These are phyloP conservation scores for Planiliza haematocheilus DNA, from an alignment of 2,113 vertebrate genomes.

Conservation along the genomic window DNA sequence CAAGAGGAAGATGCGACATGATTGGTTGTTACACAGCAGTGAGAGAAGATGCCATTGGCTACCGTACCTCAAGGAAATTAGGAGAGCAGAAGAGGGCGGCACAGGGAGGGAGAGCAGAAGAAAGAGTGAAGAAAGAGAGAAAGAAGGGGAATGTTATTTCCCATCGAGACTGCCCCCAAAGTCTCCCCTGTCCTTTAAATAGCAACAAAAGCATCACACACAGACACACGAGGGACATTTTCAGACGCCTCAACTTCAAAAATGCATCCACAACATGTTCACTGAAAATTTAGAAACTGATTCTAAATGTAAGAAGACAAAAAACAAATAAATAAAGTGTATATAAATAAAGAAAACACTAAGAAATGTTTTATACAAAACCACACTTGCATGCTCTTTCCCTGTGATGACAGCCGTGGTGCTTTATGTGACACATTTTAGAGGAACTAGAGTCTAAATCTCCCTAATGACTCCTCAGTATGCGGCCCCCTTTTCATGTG, in stretches of 20 bases:
- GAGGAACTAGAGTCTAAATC: slow-evolving; percentile 18
- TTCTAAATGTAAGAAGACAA: not conserved
- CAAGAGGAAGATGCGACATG: slow-evolving; percentile 49
- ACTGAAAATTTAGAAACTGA: not conserved
- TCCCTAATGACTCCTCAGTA: slow-evolving; percentile 43
- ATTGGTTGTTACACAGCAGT: slow-evolving; percentile 59
- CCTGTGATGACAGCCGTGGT: slow-evolving; percentile 13
- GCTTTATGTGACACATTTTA: slow-evolving; percentile 11
- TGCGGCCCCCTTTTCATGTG: slow-evolving; percentile 12
- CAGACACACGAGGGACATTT: slow-evolving; percentile 11
- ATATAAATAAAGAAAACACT: too few species aligned
- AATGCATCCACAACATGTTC: not conserved
- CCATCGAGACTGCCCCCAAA: slow-evolving; percentile 24
- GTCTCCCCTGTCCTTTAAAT: slow-evolving; percentile 32
- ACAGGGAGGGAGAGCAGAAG: slow-evolving; percentile 60
- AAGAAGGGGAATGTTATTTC: slow-evolving; percentile 66
- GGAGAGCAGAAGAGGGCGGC: slow-evolving; percentile 76
- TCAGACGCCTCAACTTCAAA: slow-evolving; percentile 35
- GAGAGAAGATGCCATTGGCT: slow-evolving; percentile 69
- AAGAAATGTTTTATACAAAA: too few species aligned
- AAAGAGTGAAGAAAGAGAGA: slow-evolving; percentile 65
- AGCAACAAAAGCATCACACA: slow-evolving; percentile 21
- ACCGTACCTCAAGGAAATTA: slow-evolving; percentile 80
- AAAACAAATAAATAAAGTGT: too few species aligned
- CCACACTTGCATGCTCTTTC: not conserved